Base-by-base conservation (phyloP, 2,113 vertebrate genomes). In the Upupa epops region DNA sequence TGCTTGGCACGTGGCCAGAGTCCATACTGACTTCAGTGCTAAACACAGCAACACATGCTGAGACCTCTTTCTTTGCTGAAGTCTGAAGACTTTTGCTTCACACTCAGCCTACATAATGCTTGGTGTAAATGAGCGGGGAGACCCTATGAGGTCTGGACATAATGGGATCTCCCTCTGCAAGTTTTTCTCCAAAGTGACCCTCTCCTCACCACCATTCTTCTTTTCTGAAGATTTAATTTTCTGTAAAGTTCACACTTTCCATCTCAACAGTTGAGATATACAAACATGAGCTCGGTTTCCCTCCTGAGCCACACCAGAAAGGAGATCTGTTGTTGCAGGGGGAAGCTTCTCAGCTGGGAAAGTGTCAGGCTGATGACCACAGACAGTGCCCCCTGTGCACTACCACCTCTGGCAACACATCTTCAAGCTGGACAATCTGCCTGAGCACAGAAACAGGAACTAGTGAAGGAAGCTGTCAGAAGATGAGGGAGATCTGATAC, bases 81-180 rank as follows among this genome's bases (percentile, higher is more conserved):
- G 83, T 76, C 87, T 49, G 79, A 66, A 89, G 74, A 78, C 69
- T 95, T 96, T 92, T 93, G 71, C 86, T 73, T 91, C 82, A 95
- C 58, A 87, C 88, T 75, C 88, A 94, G 74, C 90, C 82, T 68
- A 91, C 95, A 46, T 19, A 90, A 84, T 3, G 1, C 90, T 96
- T 97, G 96, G 96, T 96, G 94, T 96, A 79, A 79, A 76, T 37
- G 92, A 88, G 25, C 52, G 60, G 59, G 83, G 75, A 96, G 95
- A 95, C 87, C 89, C 92, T 93, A 79, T 96, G 97, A 97, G 97
- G 96, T 94, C 83, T 91, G 95, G 93, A 93, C 60, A 95, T 97
- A 96, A 98, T 97, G 95, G 96, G 96, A 98, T 97, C 97, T 98
- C 97, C 97, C 56, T 98, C 97, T 98, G 97, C 93, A 77, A 89